Base-by-base conservation (phyloP, 2,797 vertebrate species). In the Margarornis squamiger region DNA sequence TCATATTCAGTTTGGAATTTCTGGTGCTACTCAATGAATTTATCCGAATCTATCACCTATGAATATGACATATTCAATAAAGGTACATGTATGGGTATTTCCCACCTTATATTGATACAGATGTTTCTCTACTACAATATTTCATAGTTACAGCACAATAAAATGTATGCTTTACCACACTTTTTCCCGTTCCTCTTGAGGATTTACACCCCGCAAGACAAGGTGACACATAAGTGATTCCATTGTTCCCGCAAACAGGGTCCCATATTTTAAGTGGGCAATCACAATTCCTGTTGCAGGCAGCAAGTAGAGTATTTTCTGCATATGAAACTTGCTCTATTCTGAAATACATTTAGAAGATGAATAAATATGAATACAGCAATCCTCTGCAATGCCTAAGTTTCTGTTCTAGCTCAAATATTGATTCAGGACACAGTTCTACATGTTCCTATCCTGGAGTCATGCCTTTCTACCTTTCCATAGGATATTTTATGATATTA, bases 121-220 rank as follows among this genome's bases (percentile, higher is more conserved):
- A 12, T 55, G 41, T 74, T 80, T 87, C 7, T 46, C 43, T 43
- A 8, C 16, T 34, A 26, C 16, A 29, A 1, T 14, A 66, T 57
- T 65, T 58, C 39, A 32, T 12, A 68, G 32, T 30, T 65, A 59
- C 14, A 86, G 18, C 7, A 41, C 20, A 77, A 81, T 16, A 67
- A 75, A 91, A 68, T 9, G 0, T 7, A 57, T 45, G 9, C 17
- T 92, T 97, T 98, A 99, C 99, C 93, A 97, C 98, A 85, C 97
- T 97, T 95, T 98, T 98, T 79, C 99, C 98, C 24, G 95, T 87
- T 95, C 99, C 98, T 21, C 93, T 96, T 43, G 98, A 98, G 48
- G 85, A 66, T 62, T 98, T 95, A 93, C 99, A 99, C 43, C 99
- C 99, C 15, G 99, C 99, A 95, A 99, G 97, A 95, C 99, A 99